Percentiles rank a stretch among this genome's conserved stretches.
Evolutionary conservation across 2,113 vertebrate species (phyloP).

Genomic region (Otolemur garnettii): DNA sequence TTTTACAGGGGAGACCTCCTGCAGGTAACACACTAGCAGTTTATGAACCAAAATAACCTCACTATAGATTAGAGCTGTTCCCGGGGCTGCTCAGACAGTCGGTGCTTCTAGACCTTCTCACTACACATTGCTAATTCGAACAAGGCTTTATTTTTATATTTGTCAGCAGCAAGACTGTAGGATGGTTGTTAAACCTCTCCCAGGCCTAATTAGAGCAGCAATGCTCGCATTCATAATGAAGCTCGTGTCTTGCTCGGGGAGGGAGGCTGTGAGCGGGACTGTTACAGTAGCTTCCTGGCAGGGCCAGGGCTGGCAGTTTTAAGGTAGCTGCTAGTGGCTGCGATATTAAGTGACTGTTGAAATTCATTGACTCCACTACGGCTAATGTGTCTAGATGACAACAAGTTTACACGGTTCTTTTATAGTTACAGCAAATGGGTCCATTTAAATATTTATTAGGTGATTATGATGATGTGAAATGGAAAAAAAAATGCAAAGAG

Average conservation of each 20-base stretch:
- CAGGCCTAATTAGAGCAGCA: constrained; percentile 95
- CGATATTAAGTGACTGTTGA: constrained; percentile 93
- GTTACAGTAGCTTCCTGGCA: constrained; percentile 92
- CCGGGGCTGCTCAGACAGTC: constrained; percentile 91
- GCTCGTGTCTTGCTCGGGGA: constrained; percentile 89
- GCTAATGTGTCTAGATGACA: constrained; percentile 94
- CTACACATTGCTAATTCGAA: constrained; percentile 95
- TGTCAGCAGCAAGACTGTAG: constrained; percentile 95
- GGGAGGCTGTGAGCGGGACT: constrained; percentile 88
- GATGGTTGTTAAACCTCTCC: constrained; percentile 95
- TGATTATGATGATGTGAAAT: constrained; percentile 92
- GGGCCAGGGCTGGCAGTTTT: constrained; percentile 90
- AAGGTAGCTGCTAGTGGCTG: constrained; percentile 92
- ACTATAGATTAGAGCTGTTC: constrained; percentile 92
- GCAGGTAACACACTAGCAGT: constrained; percentile 92
- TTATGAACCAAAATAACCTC: constrained; percentile 94
- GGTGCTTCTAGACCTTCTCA: constrained; percentile 92
- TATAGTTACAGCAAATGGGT: constrained; percentile 92
- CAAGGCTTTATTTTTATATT: constrained; percentile 97
- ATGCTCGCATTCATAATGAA: constrained; percentile 95
- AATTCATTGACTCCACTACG: constrained; percentile 92
- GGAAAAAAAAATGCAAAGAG: constrained; percentile 87
- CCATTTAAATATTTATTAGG: constrained; percentile 94
- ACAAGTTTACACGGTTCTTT: constrained; percentile 92
- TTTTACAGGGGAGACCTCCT: constrained; percentile 92